These are phyloP conservation scores for Mimachlamys varia DNA, from an alignment of 2,888 invertebrate genomes.

Conservation along the genomic window DNA sequence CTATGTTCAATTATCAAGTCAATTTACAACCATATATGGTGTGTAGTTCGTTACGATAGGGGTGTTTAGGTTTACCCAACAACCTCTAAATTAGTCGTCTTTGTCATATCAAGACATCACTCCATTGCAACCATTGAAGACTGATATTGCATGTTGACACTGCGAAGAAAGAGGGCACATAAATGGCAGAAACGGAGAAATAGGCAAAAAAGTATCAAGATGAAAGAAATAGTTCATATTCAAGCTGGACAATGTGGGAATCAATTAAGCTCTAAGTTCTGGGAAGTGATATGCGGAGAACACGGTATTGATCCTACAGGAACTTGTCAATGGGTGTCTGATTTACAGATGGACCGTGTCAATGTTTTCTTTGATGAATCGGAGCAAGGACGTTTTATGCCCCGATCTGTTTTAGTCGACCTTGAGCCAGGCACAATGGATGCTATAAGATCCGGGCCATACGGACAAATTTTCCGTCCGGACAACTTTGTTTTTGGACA, in stretches of 20 bases:
- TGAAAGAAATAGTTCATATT: conserved; percentile 26
- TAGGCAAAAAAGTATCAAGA: background rate
- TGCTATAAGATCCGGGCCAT: background rate
- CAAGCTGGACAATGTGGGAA: conserved; percentile 13
- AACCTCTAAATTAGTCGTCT: no score
- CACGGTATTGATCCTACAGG: background rate
- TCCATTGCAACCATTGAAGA: no score
- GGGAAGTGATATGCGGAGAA: background rate
- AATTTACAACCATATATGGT: no score
- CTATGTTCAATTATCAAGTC: no score
- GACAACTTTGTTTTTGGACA: conserved; percentile 5
- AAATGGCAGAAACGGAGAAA: background rate
- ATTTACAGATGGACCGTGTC: background rate
- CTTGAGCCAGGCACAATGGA: background rate
- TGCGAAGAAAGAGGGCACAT: background rate
- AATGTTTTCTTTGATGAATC: background rate
- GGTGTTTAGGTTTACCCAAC: no score
- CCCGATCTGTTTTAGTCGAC: background rate
- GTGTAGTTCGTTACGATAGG: no score
- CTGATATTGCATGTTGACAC: background rate
- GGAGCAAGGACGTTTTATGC: background rate
- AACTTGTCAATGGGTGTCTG: background rate
- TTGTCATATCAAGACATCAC: no score
- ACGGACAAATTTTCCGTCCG: background rate
- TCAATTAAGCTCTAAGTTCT: background rate